Percentiles rank a stretch among this genome's conserved stretches.
phyloP scores from a whole-genome alignment of 2,113 vertebrate genomes.

The Triplophysa tibetana region DNA sequence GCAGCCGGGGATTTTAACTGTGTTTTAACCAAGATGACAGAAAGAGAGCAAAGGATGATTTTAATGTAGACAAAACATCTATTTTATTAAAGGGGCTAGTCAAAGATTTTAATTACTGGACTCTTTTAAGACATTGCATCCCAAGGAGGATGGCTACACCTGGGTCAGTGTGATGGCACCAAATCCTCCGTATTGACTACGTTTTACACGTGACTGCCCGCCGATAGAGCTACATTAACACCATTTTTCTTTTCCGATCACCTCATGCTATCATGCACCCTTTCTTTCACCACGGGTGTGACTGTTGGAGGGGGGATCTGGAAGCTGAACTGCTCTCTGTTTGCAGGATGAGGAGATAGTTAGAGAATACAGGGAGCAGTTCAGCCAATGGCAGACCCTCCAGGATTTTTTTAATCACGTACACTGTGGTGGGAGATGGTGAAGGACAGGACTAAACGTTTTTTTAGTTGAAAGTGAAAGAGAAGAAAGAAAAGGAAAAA shows the following conservation, averaged over 20 bases:
- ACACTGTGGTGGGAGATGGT: conserved; percentile 50
- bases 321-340: conserved; percentile 41
- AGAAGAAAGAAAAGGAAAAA: neutral
- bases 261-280: conserved; percentile 1
- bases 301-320: conserved; percentile 17
- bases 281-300: neutral
- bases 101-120: too few species aligned
- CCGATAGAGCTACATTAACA: conserved; percentile 18
- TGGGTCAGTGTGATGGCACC: conserved; percentile 22
- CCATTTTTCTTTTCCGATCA: conserved; percentile 42
- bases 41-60: too few species aligned
- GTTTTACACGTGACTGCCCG: conserved; percentile 21
- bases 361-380: neutral
- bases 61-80: too few species aligned
- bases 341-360: neutral
- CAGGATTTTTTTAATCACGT: neutral
- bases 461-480: conserved; percentile 22
- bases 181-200: conserved; percentile 36
- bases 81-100: too few species aligned
- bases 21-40: too few species aligned
- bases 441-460: neutral
- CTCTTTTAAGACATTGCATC: too few species aligned
- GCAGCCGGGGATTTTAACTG: too few species aligned
- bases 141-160: neutral
- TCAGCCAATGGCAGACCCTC: conserved; percentile 29